Conservation (phyloP, 2,113 vertebrate species). For the Anarrhichthys ocellatus region DNA sequence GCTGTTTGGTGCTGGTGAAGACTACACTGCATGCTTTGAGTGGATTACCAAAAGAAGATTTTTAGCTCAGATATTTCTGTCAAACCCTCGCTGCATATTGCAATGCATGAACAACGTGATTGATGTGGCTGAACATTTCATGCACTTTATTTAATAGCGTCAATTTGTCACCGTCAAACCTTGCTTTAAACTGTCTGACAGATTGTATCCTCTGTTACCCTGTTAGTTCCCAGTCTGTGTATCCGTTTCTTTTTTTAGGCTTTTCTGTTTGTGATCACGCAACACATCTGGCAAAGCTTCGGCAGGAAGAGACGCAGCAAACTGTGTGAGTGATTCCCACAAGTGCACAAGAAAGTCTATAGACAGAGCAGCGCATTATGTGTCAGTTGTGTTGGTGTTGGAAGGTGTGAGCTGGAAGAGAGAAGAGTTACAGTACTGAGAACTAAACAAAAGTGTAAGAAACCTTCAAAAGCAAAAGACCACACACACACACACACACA, state of each 20-base stretch:
- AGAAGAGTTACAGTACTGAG: neutral
- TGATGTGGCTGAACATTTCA: neutral
- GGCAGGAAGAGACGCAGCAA: slow-evolving; percentile 9
- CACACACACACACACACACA: slow-evolving; percentile 9
- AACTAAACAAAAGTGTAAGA: neutral
- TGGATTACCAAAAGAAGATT: neutral
- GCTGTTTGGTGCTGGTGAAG: neutral
- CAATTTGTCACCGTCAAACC: neutral
- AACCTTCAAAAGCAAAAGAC: neutral
- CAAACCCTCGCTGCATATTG: neutral
- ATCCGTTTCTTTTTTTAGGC: slow-evolving; percentile 5
- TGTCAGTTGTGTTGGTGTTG: neutral
- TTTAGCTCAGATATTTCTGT: neutral
- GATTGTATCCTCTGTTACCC: neutral
- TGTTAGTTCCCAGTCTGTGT: slow-evolving; percentile 5
- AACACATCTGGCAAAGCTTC: slow-evolving; percentile 34
- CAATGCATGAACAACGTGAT: neutral
- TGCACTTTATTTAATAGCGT: neutral
- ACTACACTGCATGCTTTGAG: neutral
- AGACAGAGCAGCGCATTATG: neutral
- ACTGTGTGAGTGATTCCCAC: slow-evolving; percentile 21
- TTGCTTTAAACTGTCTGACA: neutral
- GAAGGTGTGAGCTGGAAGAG: slow-evolving; percentile 2
- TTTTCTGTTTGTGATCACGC: slow-evolving; percentile 13
- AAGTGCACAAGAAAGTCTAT: slow-evolving; percentile 6